These are phyloP conservation scores for Pocillopora grandis DNA, from an alignment of 92 coral and sea anemone species.

Conservation along the genomic window DNA sequence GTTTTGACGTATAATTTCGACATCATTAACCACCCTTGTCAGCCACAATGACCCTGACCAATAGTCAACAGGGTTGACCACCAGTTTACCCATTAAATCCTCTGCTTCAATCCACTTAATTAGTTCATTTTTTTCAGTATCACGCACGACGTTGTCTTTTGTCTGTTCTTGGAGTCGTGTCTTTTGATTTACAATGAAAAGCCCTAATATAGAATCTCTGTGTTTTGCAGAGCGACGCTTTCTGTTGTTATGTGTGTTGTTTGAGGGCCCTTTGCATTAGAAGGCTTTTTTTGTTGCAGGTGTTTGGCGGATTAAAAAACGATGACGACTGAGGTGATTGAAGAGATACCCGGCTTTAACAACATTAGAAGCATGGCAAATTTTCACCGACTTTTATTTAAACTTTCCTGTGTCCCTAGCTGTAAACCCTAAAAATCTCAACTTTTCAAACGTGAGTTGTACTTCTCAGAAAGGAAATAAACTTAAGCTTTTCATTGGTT, in stretches of 20 bases:
- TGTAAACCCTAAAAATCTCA: neutral
- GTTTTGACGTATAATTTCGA: too few relatives aligned
- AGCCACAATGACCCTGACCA: too few relatives aligned
- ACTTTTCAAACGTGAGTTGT: neutral
- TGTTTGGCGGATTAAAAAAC: constrained; percentile 50
- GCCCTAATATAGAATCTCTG: neutral
- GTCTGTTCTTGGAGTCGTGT: neutral
- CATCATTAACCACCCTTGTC: too few relatives aligned
- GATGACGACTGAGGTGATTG: constrained; percentile 49
- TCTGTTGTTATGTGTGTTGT: neutral
- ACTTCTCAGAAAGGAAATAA: neutral
- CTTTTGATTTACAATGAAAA: neutral
- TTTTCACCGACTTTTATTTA: neutral
- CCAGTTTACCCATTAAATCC: too few relatives aligned
- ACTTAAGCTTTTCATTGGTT: neutral
- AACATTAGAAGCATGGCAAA: neutral
- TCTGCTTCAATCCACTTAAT: too few relatives aligned
- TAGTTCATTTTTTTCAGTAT: too few relatives aligned
- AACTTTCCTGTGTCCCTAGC: neutral
- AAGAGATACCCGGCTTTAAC: neutral
- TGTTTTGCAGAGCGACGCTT: neutral
- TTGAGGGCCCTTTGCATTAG: too few relatives aligned
- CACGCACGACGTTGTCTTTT: neutral
- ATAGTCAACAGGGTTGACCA: too few relatives aligned
- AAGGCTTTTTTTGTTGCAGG: constrained; percentile 14